Evolutionary conservation across 2,113 vertebrate genomes (phyloP).

Genomic region (Oostethus manadensis): DNA sequence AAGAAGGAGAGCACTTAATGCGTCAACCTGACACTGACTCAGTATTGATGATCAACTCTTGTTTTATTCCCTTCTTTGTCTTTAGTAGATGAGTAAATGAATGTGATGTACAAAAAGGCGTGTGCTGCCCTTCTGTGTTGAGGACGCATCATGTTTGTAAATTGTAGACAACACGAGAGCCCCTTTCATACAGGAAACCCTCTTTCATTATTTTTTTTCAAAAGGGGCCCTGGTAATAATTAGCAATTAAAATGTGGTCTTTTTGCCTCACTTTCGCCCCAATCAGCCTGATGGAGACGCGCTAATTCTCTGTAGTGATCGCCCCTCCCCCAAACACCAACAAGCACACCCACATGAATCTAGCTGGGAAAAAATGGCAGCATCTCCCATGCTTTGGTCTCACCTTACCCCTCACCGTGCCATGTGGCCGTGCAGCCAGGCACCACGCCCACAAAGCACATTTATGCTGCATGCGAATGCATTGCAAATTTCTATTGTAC

Average conservation of each 20-base stretch:
- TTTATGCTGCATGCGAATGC: too few relatives aligned
- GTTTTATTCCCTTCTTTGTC: background rate
- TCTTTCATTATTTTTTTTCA: conserved; percentile 55
- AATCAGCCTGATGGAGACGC: conserved; percentile 64
- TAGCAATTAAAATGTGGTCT: conserved; percentile 72
- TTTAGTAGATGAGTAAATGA: background rate
- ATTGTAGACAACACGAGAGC: background rate
- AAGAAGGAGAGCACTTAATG: conserved; percentile 66
- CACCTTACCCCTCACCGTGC: conserved; percentile 27
- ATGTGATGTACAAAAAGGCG: background rate
- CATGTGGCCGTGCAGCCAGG: background rate
- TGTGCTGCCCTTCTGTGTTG: conserved; percentile 6
- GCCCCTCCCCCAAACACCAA: conserved; percentile 14
- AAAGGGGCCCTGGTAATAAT: conserved; percentile 62
- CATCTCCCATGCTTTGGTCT: conserved; percentile 19
- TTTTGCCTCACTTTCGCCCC: conserved; percentile 57
- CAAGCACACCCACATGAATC: conserved; percentile 18
- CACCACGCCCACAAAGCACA: background rate
- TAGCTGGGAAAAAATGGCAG: conserved; percentile 13
- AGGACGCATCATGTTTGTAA: conserved; percentile 10
- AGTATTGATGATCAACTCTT: conserved; percentile 54
- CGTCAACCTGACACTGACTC: conserved; percentile 59
- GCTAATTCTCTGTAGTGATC: conserved; percentile 43
- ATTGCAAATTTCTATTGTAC: too few relatives aligned
- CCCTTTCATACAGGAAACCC: conserved; percentile 1